Evolutionary conservation across 1,140 invertebrate species (phyloP).

Genomic region (Hestina assimilis): DNA sequence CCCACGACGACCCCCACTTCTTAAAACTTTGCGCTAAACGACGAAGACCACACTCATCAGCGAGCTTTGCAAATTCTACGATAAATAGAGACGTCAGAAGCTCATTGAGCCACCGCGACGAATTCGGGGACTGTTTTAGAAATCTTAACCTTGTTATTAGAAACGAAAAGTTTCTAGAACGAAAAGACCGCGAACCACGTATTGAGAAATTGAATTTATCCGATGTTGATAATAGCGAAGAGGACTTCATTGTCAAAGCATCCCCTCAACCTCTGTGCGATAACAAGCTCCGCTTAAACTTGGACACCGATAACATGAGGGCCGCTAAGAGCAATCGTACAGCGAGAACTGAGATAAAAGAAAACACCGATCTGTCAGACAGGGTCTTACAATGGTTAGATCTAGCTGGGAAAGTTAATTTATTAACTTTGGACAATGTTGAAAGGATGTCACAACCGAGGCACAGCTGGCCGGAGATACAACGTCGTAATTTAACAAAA

Average conservation of each 20-base stretch:
- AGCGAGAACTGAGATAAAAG: conserved; percentile 46
- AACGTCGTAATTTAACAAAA: conserved; percentile 53
- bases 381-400: conserved; percentile 81
- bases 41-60: conserved; percentile 50
- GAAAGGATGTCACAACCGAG: conserved; percentile 61
- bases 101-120: conserved; percentile 40
- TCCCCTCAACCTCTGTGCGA: conserved; percentile 47
- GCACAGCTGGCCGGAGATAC: conserved; percentile 69
- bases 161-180: conserved; percentile 35
- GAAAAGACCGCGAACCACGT: conserved; percentile 19
- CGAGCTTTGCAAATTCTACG: conserved; percentile 36
- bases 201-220: conserved; percentile 56
- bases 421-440: conserved; percentile 49
- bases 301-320: conserved; percentile 47
- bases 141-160: conserved; percentile 55
- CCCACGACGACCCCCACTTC: conserved; percentile 80
- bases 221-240: conserved; percentile 49
- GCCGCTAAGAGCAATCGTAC: conserved; percentile 57
- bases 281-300: conserved; percentile 28
- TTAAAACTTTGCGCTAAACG: conserved; percentile 46
- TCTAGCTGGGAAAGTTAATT: conserved; percentile 72
- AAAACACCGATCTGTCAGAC: conserved; percentile 76
- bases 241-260: conserved; percentile 45
- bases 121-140: conserved; percentile 41
- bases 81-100: conserved; percentile 27